Evolutionary conservation across 2,113 vertebrate genomes (phyloP), one percentile per base, ranked within the genome.

Genomic region (Esox niger): DNA sequence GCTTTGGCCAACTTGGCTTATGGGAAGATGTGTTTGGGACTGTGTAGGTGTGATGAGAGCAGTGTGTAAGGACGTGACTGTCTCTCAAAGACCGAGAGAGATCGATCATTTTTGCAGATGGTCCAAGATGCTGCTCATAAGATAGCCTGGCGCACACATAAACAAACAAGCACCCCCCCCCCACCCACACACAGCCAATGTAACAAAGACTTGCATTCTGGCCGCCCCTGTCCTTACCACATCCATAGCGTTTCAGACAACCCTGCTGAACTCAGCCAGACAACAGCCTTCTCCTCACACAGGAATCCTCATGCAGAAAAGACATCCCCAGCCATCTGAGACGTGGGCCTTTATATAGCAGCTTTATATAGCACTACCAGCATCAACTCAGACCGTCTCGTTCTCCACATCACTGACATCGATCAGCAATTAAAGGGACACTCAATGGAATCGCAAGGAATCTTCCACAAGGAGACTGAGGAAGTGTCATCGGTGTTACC

Each of bases 361-460:
- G 60, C 76, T 74, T 79, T 21, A 74, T n/a, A n/a, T n/a, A n/a
- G n/a, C 62, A 68, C 77, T n/a, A n/a, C n/a, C n/a, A 84, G 73
- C 71, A 65, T 1, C 55, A 57, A 61, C 52, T 72, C 26, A 1
- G 35, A 30, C 20, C 54, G 33, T 38, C 52, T 31, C 55, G 8
- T 10, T 56, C 52, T 35, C 27, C 52, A 74, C 74, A 58, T 60
- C 32, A 31, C 71, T 69, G 69, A 74, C 60, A 21, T 61, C 25
- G 47, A 38, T 60, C 52, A 52, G 30, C 55, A 15, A 54, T n/a
- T n/a, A n/a, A n/a, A n/a, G n/a, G n/a, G n/a, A n/a, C n/a, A n/a
- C n/a, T n/a, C n/a, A n/a, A n/a, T n/a, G n/a, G n/a, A n/a, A n/a
- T n/a, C n/a, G 29, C 30, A 20, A 15, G 64, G 69, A 68, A 71